Evolutionary conservation across 2,797 vertebrate species (phyloP), one percentile per base, ranked within the genome.

Genomic region (Tamandua tetradactyla): DNA sequence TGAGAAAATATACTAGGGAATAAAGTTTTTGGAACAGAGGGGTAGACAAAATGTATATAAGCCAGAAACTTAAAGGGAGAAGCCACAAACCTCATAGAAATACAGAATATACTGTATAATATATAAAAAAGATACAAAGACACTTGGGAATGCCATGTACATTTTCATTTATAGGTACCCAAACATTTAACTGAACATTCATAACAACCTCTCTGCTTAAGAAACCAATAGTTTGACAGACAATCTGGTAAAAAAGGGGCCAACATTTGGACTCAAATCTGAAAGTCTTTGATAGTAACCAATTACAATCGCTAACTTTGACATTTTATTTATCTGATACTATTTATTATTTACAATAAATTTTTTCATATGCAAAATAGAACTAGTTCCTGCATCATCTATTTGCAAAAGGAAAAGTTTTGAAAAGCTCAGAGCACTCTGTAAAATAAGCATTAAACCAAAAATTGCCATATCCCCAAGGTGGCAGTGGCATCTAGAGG

Each of bases 141-240:
- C 44, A 76, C 17, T 37, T 42, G 76, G 40, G 66, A 91, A 84
- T 75, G 13, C 15, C 52, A 64, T 3, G 12, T 75, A 42, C 6
- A 40, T 88, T 91, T 86, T 75, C 14, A 94, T 35, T 35, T 64
- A 47, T 27, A 57, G 17, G 6, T 12, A 93, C 30, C 76, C 72
- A 87, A 96, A 25, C 35, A 94, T 27, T 57, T 42, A 80, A 62
- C 35, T 89, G n/a, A 93, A 85, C 62, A 87, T 64, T 66, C 72
- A 81, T 69, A 91, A 94, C 32, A 85, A 69, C 1, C 71, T 78
- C 61, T 79, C 30, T 71, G 27, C 37, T 79, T 66, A 66, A 80
- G 55, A 95, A 69, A 89, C 4, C 22, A 68, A 42, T 69, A 55
- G 37, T 84, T 30, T 84, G 23, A 78, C 68, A 69, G 5, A 59